Base-by-base conservation (phyloP, 1,140 invertebrate species). In the Diabrotica virgifera region DNA sequence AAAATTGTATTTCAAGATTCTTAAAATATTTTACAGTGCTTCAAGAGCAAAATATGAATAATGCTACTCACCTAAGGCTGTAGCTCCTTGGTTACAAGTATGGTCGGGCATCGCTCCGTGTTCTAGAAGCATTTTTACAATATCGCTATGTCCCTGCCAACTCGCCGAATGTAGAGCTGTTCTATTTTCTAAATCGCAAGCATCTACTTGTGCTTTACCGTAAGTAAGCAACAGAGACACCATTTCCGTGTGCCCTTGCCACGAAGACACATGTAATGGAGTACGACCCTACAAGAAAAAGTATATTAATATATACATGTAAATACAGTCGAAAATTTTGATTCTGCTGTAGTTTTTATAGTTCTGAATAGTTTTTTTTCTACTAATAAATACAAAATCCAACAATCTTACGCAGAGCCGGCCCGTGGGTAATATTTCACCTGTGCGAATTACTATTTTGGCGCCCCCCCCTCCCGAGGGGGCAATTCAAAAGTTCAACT, bases 221-320 rank as follows among this genome's bases (percentile, higher is more conserved):
- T 71, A 75, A 67, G 88, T 87, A 38, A 97, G 83, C 14, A 97
- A 81, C 14, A 95, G 79, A 64, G 90, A 89, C 0, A 96, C 94
- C 90, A 97, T 95, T 61, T 95, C 92, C 57, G 91, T 90, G 76
- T 95, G 93, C 8, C 93, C 94, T 78, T 98, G 95, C 95, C 95
- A 97, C 36, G 94, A 88, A 14, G 94, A 93, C 0, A 97, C 94
- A 79, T 97, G 95, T 38, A 98, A 81, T 0, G 94, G 90, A 5
- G 94, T 96, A 59, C 95, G 86, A 40, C 95, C 95, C 85, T 76
- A 62, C 64, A 61, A 50, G 4, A 24, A 24, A 24, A 24, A 24
- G 4, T 4, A 24, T 24, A 24, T 24, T 24, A 24, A 24, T 24
- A 2, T 24, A 24, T 4, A 24, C 1, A 24, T 24, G 24, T 24